Evolutionary conservation across 2,888 invertebrate species (phyloP), one percentile per base, ranked within the genome.

Genomic region (Sesia bembeciformis): DNA sequence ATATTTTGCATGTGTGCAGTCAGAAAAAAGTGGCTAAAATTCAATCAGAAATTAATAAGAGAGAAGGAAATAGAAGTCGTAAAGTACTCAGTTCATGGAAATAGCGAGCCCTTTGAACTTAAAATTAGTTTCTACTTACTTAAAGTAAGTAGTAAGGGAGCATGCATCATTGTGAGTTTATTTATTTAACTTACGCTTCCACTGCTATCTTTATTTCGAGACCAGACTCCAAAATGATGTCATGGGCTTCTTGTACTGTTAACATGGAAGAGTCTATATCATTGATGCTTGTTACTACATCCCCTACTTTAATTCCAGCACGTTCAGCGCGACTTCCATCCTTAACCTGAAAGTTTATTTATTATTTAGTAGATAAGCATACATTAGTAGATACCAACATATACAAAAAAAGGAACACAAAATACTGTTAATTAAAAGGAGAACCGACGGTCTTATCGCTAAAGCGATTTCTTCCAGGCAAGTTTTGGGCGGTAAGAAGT

Each of bases 91-190:
- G 42, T 50, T 50, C 59, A 56, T 41, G 67, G 60, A 64, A 69
- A 71, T 71, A 74, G 64, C 61, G 69, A 8, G 46, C 46, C 46
- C 69, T 73, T 70, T 7, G 61, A 67, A 77, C 69, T 79, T 76
- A 77, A 50, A 76, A 79, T 80, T 74, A 76, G 73, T 74, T 46
- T 78, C 56, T 54, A 53, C 55, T 58, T 63, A 71, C 68, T 63
- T 71, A 56, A n/a, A n/a, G n/a, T n/a, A n/a, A n/a, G n/a, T n/a
- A n/a, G n/a, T n/a, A n/a, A 58, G 58, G 57, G 59, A 66, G 65
- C 70, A 74, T 74, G 68, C 72, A 75, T 73, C 69, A 72, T 40
- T 52, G 23, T 5, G 38, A 52, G 52, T 40, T 52, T 52, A 40
- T 40, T 40, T 40, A 52, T 49, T 51, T 5, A 52, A 67, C 72